Evolutionary conservation across 2,113 vertebrate genomes (phyloP).

Genomic region (Melanerpes formicivorus): DNA sequence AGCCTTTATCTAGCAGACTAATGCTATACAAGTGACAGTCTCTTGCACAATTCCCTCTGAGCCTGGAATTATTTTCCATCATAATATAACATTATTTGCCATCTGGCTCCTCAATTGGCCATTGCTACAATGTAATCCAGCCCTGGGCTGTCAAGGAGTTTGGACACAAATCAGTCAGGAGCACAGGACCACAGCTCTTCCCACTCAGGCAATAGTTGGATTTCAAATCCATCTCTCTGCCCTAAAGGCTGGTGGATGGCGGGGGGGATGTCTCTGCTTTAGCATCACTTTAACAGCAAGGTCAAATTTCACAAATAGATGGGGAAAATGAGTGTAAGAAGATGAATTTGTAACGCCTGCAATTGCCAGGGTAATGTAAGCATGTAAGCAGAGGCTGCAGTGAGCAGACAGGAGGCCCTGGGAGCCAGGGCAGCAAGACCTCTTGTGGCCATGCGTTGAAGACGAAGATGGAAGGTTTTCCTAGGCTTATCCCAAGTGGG

Average conservation of each 20-base stretch:
- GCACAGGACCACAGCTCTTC: background rate
- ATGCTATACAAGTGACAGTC: background rate
- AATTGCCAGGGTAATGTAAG: background rate
- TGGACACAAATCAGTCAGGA: background rate
- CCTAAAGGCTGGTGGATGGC: background rate
- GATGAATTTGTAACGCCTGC: constrained; percentile 1
- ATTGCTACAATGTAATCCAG: background rate
- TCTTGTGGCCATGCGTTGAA: background rate
- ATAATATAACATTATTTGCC: background rate
- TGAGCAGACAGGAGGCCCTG: background rate
- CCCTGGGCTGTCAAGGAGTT: background rate
- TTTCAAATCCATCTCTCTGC: background rate
- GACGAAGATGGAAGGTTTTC: background rate
- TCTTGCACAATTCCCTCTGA: background rate
- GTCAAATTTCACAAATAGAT: constrained; percentile 11
- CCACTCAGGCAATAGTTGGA: background rate
- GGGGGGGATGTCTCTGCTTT: background rate
- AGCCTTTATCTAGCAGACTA: background rate
- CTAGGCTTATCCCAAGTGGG: background rate
- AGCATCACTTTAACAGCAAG: background rate
- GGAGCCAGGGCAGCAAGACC: background rate
- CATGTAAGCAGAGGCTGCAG: background rate
- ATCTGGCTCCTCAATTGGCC: constrained; percentile 6
- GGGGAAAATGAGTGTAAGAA: background rate
- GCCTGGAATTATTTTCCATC: background rate